Evolutionary conservation across 2,113 vertebrate species (phyloP), one percentile per base, ranked within the genome.

Genomic region (Platichthys flesus): DNA sequence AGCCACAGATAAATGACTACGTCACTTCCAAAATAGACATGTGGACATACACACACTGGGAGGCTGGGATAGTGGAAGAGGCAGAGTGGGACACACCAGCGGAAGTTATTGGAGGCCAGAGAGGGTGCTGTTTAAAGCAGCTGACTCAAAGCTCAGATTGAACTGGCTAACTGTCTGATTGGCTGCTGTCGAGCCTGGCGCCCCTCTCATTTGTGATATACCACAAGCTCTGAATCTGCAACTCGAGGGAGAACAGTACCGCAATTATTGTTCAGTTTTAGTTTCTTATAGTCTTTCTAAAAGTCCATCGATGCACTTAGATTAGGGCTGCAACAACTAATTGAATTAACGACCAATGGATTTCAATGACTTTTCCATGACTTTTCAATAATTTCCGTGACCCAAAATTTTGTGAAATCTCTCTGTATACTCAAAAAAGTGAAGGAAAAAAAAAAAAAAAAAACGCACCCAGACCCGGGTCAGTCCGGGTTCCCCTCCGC

Each of bases 61-160:
- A 28, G 21, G 28, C 40, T 31, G 37, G 62, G 67, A n/a, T 6
- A 13, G 40, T 55, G 37, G 13, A 51, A 0, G 52, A 31, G 21
- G 14, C 14, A 4, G 3, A 16, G 45, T 15, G 45, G 45, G 45
- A 5, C 5, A 47, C n/a, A 40, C 5, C 20, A 79, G 15, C 14
- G 24, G n/a, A 49, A 40, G 56, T 63, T 55, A 75, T 74, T 75
- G 58, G 67, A 68, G 75, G 68, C 68, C 82, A 62, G 73, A 61
- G 68, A 74, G 59, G 54, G 49, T n/a, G 6, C 7, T 51, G 49
- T 66, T 54, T 67, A 40, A 71, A 67, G 74, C 47, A 59, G 81
- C 71, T 84, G 78, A 81, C 62, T 86, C 81, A 75, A 40, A 3
- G 58, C 55, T 75, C 81, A 35, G 66, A 64, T 70, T 63, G 26